Evolutionary conservation across 2,797 vertebrate species (phyloP), one percentile per base, ranked within the genome.

Genomic region (Pangasius larnaudii): DNA sequence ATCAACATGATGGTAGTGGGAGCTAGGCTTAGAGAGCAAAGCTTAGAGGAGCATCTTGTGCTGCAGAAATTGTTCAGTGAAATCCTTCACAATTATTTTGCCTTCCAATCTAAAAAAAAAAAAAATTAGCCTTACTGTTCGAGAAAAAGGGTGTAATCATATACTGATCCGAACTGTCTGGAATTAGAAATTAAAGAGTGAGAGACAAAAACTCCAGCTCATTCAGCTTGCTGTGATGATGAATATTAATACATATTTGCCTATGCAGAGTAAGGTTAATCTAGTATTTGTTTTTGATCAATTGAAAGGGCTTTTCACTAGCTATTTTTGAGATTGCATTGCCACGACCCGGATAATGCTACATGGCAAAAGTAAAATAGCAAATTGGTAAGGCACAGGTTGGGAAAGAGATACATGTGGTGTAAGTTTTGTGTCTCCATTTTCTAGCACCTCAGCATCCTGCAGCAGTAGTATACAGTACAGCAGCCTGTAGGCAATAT

Each of bases 401-500:
- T 22, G 3, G 51, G 36, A 33, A 77, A 77, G 13, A 51, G 24
- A 33, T 53, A 56, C 49, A 80, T 80, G 10, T 27, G 33, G 56
- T 59, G 56, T 59, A 80, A 81, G 79, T 81, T 81, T 81, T 59
- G 33, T 39, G 78, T 39, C 53, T 59, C 53, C 22, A 61, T 81
- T 81, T 39, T 81, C 33, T 51, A 84, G 61, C 81, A 69, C 42
- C n/a, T 65, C 61, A 84, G 42, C 42, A 84, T 81, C 56, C 56
- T 81, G 79, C 79, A 81, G 56, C 79, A 81, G 79, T 42, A 61
- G 56, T 42, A 39, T 56, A 22, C 13, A 33, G 53, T 11, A 49
- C 56, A 81, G 79, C 81, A 65, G 61, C 27, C 8, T 83, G 3
- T 49, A 83, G 27, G 8, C 46, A 69, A 51, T 39, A 85, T 71